Conservation (phyloP, 2,797 vertebrate genomes). For the Cyprinella venusta region DNA sequence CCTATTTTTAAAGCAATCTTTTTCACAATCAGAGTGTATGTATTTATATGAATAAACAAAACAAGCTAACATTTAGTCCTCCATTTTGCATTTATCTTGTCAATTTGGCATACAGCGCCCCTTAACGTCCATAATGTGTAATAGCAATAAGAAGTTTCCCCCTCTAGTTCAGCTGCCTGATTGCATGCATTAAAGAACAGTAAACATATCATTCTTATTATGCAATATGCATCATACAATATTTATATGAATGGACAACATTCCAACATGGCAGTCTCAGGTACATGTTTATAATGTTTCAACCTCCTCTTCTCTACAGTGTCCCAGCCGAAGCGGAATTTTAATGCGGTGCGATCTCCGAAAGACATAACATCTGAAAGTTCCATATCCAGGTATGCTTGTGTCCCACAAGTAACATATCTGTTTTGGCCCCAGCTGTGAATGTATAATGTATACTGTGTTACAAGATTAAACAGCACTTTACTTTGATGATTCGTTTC, state of each 20-base stretch:
- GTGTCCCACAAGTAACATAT: not conserved
- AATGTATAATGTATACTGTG: conserved; percentile 6
- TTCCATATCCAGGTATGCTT: conserved; percentile 89
- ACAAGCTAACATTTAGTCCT: not conserved
- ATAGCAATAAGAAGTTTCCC: not conserved
- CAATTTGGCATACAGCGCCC: conserved; percentile 3
- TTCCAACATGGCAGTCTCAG: not conserved
- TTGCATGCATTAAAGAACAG: not conserved
- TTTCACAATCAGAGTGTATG: not conserved
- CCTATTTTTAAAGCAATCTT: not conserved
- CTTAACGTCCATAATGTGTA: conserved; percentile 15
- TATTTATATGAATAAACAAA: not conserved
- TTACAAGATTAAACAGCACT: not conserved
- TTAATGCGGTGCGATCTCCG: conserved; percentile 87
- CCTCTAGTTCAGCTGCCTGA: not conserved
- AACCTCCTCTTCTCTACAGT: conserved; percentile 70
- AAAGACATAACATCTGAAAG: conserved; percentile 94
- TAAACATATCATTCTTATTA: not conserved
- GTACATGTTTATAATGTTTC: not conserved
- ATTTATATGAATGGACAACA: not conserved
- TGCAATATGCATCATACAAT: not conserved
- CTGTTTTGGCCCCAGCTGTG: not conserved
- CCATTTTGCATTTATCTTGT: not conserved
- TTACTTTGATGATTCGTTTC: conserved; percentile 19
- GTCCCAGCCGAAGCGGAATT: conserved; percentile 91